These are phyloP conservation scores for Hipparchia sbordonii DNA, from an alignment of 2,888 invertebrate genomes.

Conservation along the genomic window DNA sequence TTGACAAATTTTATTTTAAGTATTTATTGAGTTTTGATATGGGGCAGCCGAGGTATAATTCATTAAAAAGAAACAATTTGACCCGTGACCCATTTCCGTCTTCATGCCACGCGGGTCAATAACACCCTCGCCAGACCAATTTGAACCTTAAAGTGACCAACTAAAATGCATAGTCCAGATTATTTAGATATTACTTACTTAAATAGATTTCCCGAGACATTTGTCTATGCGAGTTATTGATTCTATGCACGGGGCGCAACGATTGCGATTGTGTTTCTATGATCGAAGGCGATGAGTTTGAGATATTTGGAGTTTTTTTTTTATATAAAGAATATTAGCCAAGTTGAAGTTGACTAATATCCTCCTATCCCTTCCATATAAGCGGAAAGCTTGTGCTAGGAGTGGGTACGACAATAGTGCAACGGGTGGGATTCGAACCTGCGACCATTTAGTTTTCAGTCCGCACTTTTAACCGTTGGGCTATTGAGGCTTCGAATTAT, in stretches of 20 bases:
- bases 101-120: conserved; percentile 62
- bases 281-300: no score
- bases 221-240: conserved; percentile 58
- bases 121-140: conserved; percentile 41
- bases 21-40: neutral
- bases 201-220: conserved; percentile 68
- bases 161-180: conserved; percentile 41
- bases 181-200: conserved; percentile 40
- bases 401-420: no score
- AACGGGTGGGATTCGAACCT: no score
- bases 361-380: no score
- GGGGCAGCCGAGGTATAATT: neutral
- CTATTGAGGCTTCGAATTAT: no score
- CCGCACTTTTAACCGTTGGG: no score
- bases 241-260: conserved; percentile 49
- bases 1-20: neutral
- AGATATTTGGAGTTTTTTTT: no score
- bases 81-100: conserved; percentile 72
- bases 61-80: conserved; percentile 61
- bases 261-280: no score
- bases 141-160: conserved; percentile 35
- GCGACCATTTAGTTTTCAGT: no score
- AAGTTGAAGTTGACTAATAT: no score
- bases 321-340: no score
- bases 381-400: no score